Evolutionary conservation across 2,113 vertebrate species (phyloP).

Genomic region (Tupaia chinensis): DNA sequence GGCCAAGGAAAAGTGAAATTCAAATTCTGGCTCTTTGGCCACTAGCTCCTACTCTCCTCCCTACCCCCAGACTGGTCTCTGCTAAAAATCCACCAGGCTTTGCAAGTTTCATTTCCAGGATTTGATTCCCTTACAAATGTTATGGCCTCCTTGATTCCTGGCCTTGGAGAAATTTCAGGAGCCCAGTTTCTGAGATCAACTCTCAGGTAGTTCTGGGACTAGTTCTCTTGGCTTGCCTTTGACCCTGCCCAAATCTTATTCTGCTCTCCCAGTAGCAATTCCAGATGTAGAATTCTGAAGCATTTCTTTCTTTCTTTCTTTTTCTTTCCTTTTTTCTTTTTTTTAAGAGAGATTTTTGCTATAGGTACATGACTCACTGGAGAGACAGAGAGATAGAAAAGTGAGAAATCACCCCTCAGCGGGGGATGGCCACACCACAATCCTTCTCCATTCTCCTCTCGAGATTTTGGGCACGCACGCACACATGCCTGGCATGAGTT

Average conservation of each 20-base stretch:
- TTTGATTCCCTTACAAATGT: not conserved
- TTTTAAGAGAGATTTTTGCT: no score
- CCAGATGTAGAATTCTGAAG: not conserved
- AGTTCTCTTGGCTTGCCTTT: slow-evolving; percentile 2
- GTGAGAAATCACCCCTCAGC: no score
- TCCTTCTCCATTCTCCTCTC: no score
- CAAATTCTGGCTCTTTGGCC: no score
- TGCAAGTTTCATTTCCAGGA: not conserved
- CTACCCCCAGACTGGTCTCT: not conserved
- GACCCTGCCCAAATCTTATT: not conserved
- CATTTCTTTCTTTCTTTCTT: no score
- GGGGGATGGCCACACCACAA: no score
- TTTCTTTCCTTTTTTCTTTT: no score
- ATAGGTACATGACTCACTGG: no score
- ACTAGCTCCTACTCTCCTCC: not conserved
- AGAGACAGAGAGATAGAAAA: no score
- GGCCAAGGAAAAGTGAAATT: not conserved
- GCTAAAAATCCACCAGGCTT: not conserved
- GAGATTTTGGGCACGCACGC: no score
- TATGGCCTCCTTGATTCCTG: not conserved
- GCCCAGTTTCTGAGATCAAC: not conserved
- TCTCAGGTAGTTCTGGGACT: not conserved
- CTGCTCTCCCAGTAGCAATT: not conserved
- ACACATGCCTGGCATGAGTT: no score
- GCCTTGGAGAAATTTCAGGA: not conserved